Percentiles rank a stretch among this genome's conserved stretches.
Conservation (phyloP, 2,113 vertebrate genomes). For the Elaphurus davidianus region DNA sequence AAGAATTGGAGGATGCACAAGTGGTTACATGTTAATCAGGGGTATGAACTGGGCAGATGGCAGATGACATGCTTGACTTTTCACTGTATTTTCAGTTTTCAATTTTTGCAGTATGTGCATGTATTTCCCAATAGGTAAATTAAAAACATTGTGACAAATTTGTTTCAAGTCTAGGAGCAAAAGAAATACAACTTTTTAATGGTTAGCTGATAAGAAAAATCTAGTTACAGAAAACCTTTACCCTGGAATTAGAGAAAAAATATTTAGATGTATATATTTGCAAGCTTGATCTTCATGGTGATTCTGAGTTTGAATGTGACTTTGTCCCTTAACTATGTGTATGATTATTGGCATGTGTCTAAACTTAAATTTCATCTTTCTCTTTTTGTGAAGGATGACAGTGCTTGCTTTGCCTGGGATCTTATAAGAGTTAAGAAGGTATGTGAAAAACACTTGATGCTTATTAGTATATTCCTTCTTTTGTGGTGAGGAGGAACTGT, state of each 20-base stretch:
- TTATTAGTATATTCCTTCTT: background rate
- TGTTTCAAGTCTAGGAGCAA: background rate
- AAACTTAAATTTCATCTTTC: background rate
- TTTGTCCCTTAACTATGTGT: background rate
- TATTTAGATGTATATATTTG: background rate
- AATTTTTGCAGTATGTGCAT: background rate
- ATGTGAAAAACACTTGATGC: background rate
- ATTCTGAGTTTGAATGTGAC: background rate
- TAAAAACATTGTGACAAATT: background rate
- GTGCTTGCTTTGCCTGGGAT: background rate
- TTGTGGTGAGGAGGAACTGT: background rate
- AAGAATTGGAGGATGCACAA: background rate
- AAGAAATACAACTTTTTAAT: background rate
- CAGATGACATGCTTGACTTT: background rate
- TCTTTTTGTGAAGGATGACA: background rate
- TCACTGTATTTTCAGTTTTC: background rate
- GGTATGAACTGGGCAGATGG: background rate
- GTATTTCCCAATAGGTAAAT: background rate
- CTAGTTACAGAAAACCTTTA: background rate
- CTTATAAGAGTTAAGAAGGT: background rate
- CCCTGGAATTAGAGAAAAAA: background rate
- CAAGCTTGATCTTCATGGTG: background rate
- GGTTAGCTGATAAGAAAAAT: background rate
- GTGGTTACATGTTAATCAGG: background rate
- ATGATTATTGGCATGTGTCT: background rate